Conservation (phyloP, 2,113 vertebrate genomes). For the Arenaria interpres region DNA sequence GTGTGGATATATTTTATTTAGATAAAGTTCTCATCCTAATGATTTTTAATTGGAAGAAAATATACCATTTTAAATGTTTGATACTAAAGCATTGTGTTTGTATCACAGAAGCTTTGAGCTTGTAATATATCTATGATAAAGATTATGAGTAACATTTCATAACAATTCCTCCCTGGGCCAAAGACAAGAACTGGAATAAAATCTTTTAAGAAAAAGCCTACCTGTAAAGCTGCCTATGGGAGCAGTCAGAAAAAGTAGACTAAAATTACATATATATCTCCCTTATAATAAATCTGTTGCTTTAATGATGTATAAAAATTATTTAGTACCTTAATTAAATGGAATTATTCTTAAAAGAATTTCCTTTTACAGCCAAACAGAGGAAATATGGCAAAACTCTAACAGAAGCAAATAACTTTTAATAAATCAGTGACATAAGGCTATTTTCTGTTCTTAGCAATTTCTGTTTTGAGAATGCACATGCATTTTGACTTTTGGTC, state of each 20-base stretch:
- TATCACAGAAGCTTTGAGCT: neutral
- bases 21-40: neutral
- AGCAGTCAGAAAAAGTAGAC: neutral
- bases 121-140: neutral
- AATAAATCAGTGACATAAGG: neutral
- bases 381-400: neutral
- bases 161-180: neutral
- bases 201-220: neutral
- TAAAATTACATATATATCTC: neutral
- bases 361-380: neutral
- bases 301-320: neutral
- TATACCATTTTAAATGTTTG: neutral
- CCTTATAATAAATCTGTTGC: neutral
- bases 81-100: neutral
- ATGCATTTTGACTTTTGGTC: too few relatives aligned
- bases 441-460: neutral
- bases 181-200: neutral
- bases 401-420: neutral
- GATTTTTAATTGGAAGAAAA: neutral
- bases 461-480: neutral
- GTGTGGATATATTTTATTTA: neutral
- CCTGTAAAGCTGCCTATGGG: neutral
- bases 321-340: neutral
- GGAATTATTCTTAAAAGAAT: neutral
- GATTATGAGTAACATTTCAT: neutral